Conservation (phyloP, 2,797 vertebrate species). For the Bufotes viridis region DNA sequence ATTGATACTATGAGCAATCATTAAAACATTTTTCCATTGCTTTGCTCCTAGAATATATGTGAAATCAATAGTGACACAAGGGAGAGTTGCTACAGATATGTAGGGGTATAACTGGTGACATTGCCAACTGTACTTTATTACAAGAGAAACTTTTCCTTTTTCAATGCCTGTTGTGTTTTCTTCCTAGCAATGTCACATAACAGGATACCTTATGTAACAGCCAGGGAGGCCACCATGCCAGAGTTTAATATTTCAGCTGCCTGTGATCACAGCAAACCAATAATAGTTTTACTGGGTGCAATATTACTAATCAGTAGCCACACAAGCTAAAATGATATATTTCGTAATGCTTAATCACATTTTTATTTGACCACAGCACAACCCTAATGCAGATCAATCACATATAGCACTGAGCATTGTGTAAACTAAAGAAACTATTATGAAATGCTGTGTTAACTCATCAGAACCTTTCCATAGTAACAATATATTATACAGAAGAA, state of each 20-base stretch:
- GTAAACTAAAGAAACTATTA: neutral
- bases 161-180: slow-evolving; percentile 36
- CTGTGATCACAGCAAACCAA: slow-evolving; percentile 36
- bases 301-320: slow-evolving; percentile 39
- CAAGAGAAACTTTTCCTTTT: neutral
- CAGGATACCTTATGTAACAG: slow-evolving; percentile 58
- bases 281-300: slow-evolving; percentile 35
- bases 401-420: neutral
- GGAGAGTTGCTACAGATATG: neutral
- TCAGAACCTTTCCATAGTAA: neutral
- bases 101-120: neutral
- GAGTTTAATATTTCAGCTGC: slow-evolving; percentile 42
- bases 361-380: neutral
- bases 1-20: slow-evolving; percentile 57
- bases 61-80: slow-evolving; percentile 49
- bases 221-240: slow-evolving; percentile 26
- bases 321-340: slow-evolving; percentile 9
- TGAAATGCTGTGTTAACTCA: neutral
- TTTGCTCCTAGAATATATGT: slow-evolving; percentile 44
- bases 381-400: neutral
- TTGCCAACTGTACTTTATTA: neutral
- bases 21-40: slow-evolving; percentile 59
- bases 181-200: slow-evolving; percentile 32
- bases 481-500: too few species aligned
- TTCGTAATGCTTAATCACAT: slow-evolving; percentile 1